Percentiles rank a stretch among this genome's conserved stretches.
These are phyloP conservation scores for Harpagus bidentatus DNA, from an alignment of 2,113 vertebrate genomes.

Conservation along the genomic window DNA sequence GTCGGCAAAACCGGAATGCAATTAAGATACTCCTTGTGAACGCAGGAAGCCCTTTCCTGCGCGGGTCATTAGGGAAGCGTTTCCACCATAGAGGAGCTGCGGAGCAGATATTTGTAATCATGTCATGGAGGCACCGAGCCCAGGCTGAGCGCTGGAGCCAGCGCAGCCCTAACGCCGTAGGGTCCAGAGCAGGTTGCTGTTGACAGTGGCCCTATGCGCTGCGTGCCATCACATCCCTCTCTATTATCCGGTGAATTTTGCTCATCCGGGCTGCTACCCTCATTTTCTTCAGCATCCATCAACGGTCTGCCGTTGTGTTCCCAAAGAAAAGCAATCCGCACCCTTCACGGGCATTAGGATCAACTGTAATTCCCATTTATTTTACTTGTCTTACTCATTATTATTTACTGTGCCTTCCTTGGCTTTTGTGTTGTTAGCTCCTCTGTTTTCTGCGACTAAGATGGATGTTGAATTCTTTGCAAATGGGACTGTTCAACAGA, in stretches of 20 bases:
- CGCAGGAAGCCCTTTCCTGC: background rate
- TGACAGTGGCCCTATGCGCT: background rate
- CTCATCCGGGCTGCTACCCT: background rate
- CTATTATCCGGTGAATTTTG: background rate
- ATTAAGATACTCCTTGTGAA: background rate
- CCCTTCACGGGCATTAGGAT: background rate
- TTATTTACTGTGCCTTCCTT: background rate
- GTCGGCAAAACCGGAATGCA: background rate
- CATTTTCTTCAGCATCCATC: background rate
- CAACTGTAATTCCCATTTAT: background rate
- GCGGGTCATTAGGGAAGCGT: background rate
- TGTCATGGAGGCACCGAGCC: background rate
- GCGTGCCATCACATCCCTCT: rapidly evolving
- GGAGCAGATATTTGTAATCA: background rate
- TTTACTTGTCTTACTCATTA: background rate
- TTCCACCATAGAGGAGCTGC: background rate
- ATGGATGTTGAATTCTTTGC: conserved; percentile 37
- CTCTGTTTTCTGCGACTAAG: background rate
- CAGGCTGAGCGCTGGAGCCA: background rate
- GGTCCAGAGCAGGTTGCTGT: background rate
- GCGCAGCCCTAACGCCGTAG: background rate
- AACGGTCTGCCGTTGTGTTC: rapidly evolving
- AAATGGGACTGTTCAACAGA: conserved; percentile 45
- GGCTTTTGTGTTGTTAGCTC: background rate
- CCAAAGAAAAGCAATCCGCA: background rate